Conservation (phyloP, 2,113 vertebrate genomes). For the Spilogale gracilis region DNA sequence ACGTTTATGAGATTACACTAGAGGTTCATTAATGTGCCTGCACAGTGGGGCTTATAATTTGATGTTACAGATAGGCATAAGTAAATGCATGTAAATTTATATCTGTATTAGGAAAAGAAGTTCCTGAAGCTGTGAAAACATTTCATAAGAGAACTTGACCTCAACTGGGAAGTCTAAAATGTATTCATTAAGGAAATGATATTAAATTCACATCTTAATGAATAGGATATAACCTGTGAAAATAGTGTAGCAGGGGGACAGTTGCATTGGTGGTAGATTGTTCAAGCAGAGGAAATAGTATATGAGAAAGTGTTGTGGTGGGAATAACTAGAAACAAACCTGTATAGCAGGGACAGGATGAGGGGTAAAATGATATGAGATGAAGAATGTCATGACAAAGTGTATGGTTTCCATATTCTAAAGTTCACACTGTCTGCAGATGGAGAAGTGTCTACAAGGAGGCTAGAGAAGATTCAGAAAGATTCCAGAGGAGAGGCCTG, state of each 20-base stretch:
- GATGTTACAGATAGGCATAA: not conserved
- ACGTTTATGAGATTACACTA: not conserved
- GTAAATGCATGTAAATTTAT: not conserved
- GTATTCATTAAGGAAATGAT: not conserved
- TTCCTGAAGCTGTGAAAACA: not conserved
- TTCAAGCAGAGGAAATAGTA: not conserved
- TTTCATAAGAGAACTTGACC: not conserved
- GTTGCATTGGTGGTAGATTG: not conserved
- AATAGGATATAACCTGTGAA: not conserved
- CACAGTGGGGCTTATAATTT: not conserved
- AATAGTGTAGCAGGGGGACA: no score
- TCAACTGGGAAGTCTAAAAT: not conserved
- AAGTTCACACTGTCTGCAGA: not conserved
- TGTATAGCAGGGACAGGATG: accelerated
- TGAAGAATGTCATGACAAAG: not conserved
- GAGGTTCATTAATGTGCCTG: not conserved
- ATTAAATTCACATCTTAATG: not conserved
- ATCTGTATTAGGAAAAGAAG: not conserved
- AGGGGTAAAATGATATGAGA: not conserved
- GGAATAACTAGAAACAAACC: not conserved
- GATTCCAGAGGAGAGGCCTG: not conserved
- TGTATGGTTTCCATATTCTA: not conserved
- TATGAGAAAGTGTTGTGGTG: not conserved
- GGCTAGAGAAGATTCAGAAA: not conserved
- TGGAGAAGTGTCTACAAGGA: not conserved